Conservation (phyloP, 2,888 invertebrate genomes). For the Unio pictorum region DNA sequence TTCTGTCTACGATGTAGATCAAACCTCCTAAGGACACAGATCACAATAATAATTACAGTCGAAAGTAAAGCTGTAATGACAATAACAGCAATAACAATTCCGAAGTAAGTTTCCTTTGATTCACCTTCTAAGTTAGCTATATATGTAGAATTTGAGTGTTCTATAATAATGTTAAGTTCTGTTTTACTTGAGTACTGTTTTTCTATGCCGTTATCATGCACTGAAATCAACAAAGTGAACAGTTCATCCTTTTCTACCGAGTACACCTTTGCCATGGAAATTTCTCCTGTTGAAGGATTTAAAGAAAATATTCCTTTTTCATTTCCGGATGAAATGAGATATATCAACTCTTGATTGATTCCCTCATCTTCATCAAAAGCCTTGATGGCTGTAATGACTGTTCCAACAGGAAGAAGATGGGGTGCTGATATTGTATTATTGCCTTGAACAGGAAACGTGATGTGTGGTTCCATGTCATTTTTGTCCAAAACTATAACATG, state of each 20-base stretch:
- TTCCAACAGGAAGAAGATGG: slow-evolving; percentile 42
- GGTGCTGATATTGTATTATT: slow-evolving; percentile 54
- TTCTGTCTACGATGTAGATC: slow-evolving; percentile 34
- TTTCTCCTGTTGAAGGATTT: slow-evolving; percentile 31
- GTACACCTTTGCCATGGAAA: slow-evolving; percentile 32
- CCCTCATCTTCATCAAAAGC: slow-evolving; percentile 58
- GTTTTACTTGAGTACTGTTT: slow-evolving; percentile 21
- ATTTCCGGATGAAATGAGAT: slow-evolving; percentile 65
- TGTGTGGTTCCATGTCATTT: slow-evolving; percentile 64
- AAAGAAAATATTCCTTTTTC: slow-evolving; percentile 39
- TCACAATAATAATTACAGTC: slow-evolving; percentile 41
- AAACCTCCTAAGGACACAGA: slow-evolving; percentile 42
- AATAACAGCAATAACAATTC: slow-evolving; percentile 41
- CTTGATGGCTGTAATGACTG: slow-evolving; percentile 46
- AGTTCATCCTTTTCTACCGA: slow-evolving; percentile 26
- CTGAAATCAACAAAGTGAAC: slow-evolving; percentile 33
- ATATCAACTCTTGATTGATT: slow-evolving; percentile 53
- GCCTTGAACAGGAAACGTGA: slow-evolving; percentile 51
- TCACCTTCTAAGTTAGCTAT: slow-evolving; percentile 7
- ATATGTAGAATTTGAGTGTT: slow-evolving; percentile 35
- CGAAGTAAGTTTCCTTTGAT: slow-evolving; percentile 35
- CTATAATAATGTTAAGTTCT: slow-evolving; percentile 30
- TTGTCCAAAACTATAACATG: slow-evolving; percentile 51
- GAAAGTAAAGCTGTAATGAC: slow-evolving; percentile 40
- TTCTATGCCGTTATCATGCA: slow-evolving; percentile 40